A percentile compares a stretch with the other conserved stretches of the same genome.
These are phyloP conservation scores for Atta texana DNA, from an alignment of 1,140 invertebrate genomes.

Conservation along the genomic window DNA sequence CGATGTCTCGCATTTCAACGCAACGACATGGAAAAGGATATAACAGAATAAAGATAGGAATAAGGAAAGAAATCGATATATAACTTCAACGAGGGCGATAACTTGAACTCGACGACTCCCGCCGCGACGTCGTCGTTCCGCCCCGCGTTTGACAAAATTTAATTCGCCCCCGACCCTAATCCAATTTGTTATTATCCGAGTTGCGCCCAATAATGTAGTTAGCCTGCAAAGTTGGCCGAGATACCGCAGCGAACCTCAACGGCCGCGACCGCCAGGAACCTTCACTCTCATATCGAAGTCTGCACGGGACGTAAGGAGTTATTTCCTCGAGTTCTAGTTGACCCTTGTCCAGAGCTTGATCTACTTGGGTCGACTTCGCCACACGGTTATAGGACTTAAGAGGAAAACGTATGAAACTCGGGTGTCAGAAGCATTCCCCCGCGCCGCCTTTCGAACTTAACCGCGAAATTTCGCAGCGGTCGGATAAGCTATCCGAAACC, in stretches of 20 bases:
- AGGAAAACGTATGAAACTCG: slow-evolving; percentile 50
- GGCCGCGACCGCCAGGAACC: slow-evolving; percentile 15
- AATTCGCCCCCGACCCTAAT: slow-evolving; percentile 27
- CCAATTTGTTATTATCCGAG: slow-evolving; percentile 59
- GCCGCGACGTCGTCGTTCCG: slow-evolving; percentile 10
- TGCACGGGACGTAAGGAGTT: slow-evolving; percentile 64
- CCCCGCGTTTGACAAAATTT: slow-evolving; percentile 25
- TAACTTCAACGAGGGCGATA: not conserved
- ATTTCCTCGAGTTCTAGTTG: slow-evolving; percentile 57
- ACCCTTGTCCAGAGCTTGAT: slow-evolving; percentile 60
- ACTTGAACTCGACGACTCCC: slow-evolving; percentile 16
- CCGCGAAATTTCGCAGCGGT: slow-evolving; percentile 40
- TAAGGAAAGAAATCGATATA: too few species aligned
- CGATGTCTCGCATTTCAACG: not conserved
- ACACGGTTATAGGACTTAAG: not conserved
- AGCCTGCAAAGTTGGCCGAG: slow-evolving; percentile 39
- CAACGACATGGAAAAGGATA: not conserved
- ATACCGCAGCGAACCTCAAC: slow-evolving; percentile 42
- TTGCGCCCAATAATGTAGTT: slow-evolving; percentile 44
- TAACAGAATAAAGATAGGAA: not conserved
- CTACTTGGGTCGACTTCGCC: slow-evolving; percentile 53
- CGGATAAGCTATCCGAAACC: slow-evolving; percentile 51
- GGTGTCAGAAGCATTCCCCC: slow-evolving; percentile 67
- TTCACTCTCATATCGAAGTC: slow-evolving; percentile 27
- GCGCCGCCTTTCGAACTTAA: slow-evolving; percentile 53